phyloP scores from a whole-genome alignment of 2,888 invertebrate genomes.

The Luffia ferchaultella region DNA sequence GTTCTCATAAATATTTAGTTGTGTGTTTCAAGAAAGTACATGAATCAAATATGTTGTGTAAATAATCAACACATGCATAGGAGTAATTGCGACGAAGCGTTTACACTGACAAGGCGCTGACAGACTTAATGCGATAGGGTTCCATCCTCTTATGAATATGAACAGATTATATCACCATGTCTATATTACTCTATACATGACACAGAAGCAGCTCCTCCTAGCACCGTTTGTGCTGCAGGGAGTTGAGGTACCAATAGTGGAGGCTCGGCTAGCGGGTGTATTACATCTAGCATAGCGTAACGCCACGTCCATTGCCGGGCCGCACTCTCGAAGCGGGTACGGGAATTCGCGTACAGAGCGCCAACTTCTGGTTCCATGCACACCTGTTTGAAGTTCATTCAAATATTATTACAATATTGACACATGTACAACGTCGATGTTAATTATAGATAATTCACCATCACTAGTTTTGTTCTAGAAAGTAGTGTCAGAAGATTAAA shows the following conservation, averaged over 20 bases:
- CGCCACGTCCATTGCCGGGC: constrained; percentile 91
- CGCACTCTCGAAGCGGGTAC: constrained; percentile 77
- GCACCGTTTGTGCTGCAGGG: background rate
- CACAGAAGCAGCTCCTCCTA: background rate
- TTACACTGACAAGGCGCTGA: too few relatives aligned
- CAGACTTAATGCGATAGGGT: too few relatives aligned
- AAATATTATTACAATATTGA: background rate
- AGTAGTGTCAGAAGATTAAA: background rate
- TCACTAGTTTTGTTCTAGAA: constrained; percentile 1
- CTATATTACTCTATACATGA: too few relatives aligned
- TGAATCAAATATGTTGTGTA: too few relatives aligned
- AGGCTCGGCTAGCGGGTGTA: constrained; percentile 24
- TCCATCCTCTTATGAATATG: too few relatives aligned
- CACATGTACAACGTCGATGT: background rate
- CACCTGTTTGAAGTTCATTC: constrained; percentile 57
- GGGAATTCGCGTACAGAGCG: constrained; percentile 77
- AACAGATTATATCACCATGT: too few relatives aligned
- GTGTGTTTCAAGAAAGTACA: too few relatives aligned
- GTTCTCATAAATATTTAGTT: too few relatives aligned
- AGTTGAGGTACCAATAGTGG: background rate
- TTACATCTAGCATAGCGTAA: constrained; percentile 85
- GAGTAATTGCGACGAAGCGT: too few relatives aligned
- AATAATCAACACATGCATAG: too few relatives aligned
- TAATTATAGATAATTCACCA: background rate
- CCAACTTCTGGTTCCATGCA: constrained; percentile 92